These are phyloP conservation scores for Vanessa cardui DNA, from an alignment of 2,888 invertebrate genomes.

Conservation along the genomic window DNA sequence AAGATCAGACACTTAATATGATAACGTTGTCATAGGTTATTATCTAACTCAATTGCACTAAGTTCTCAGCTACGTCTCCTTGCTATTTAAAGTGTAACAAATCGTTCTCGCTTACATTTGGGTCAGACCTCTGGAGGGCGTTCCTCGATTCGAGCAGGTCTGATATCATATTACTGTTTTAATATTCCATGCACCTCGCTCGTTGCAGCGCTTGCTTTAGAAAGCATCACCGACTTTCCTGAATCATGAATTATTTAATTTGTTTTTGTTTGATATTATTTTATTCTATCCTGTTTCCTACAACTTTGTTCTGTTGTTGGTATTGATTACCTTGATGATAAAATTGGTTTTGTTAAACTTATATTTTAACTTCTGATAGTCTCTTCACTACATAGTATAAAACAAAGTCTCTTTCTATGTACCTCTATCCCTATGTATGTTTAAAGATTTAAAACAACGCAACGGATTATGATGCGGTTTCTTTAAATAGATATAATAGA, in stretches of 20 bases:
- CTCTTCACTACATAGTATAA: too few relatives aligned
- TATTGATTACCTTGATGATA: not conserved
- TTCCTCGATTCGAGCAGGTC: slow-evolving; percentile 29
- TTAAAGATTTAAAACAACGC: too few relatives aligned
- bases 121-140: slow-evolving; percentile 29
- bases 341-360: not conserved
- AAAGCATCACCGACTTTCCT: slow-evolving; percentile 34
- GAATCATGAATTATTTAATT: slow-evolving; percentile 32
- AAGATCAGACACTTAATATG: too few relatives aligned
- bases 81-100: slow-evolving; percentile 10
- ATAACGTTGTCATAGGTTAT: not conserved
- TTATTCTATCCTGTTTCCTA: not conserved
- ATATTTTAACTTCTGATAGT: not conserved
- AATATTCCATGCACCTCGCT: slow-evolving; percentile 48
- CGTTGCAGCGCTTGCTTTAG: slow-evolving; percentile 42
- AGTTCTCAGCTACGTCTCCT: not conserved
- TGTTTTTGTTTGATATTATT: slow-evolving; percentile 22
- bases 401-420: too few relatives aligned
- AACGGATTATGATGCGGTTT: too few relatives aligned
- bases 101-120: slow-evolving; percentile 22
- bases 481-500: too few relatives aligned
- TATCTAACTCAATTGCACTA: not conserved
- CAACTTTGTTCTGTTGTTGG: not conserved
- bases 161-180: slow-evolving; percentile 50
- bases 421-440: too few relatives aligned